These are phyloP conservation scores for Periparus ater DNA, from an alignment of 2,797 vertebrate species.

Conservation along the genomic window DNA sequence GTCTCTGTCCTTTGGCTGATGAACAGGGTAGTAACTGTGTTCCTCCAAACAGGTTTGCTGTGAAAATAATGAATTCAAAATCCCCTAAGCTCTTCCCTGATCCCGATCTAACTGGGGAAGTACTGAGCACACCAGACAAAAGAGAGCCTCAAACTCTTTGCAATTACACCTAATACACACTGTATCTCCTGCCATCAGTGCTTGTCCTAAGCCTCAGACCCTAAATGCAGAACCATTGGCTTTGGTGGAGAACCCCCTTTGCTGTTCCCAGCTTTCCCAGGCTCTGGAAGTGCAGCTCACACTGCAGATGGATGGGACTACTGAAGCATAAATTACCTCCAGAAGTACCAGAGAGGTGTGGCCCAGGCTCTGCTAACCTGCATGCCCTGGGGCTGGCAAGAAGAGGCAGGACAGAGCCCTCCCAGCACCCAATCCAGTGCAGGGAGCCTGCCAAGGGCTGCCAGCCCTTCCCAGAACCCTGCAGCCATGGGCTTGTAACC, in stretches of 20 bases:
- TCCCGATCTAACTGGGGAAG: not conserved
- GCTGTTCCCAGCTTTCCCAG: not conserved
- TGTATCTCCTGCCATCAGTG: not conserved
- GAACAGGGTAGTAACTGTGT: not conserved
- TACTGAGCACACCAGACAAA: not conserved
- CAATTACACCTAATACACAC: not conserved
- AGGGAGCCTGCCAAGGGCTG: not conserved
- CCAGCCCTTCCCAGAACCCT: not conserved
- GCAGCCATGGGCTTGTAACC: not conserved
- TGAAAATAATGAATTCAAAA: not conserved
- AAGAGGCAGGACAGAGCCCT: not conserved
- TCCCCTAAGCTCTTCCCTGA: not conserved
- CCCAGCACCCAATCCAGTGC: accelerated
- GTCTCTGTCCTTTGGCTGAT: not conserved
- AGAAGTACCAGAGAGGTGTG: not conserved
- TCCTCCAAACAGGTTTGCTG: not conserved
- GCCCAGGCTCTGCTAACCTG: not conserved
- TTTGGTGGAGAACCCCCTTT: not conserved
- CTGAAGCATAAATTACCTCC: not conserved
- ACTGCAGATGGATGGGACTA: not conserved
- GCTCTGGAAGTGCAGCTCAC: not conserved
- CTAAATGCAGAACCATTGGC: not conserved
- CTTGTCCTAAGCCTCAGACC: not conserved
- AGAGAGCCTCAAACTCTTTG: not conserved
- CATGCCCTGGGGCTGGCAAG: accelerated